These are phyloP conservation scores for Gastrophysa polygoni DNA, from an alignment of 2,888 invertebrate species.

Conservation along the genomic window DNA sequence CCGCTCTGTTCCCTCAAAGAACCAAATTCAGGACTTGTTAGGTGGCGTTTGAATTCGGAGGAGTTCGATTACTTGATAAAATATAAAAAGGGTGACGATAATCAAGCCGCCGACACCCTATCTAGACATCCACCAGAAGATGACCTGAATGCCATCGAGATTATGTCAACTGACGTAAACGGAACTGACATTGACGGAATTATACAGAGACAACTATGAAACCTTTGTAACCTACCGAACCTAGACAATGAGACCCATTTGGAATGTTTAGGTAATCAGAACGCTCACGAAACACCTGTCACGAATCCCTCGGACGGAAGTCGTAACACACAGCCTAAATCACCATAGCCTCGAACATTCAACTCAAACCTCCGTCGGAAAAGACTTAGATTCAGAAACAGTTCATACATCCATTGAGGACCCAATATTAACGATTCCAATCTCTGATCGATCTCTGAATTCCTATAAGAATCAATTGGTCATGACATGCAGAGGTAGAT, in stretches of 20 bases:
- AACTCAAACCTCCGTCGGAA: no score
- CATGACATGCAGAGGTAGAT: neutral
- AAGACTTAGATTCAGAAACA: slow-evolving; percentile 3
- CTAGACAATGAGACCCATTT: no score
- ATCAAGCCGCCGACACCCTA: neutral
- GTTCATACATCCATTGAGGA: neutral
- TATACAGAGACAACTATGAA: no score
- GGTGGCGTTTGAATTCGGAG: slow-evolving; percentile 27
- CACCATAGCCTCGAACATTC: no score
- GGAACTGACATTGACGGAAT: no score
- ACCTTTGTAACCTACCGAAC: no score
- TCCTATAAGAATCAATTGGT: neutral
- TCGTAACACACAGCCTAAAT: no score
- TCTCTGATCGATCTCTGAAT: neutral
- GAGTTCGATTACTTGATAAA: slow-evolving; percentile 23
- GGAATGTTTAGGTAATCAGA: no score
- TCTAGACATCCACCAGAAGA: no score
- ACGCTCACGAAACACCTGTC: no score
- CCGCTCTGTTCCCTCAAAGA: slow-evolving; percentile 25
- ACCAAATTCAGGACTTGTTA: slow-evolving; percentile 28
- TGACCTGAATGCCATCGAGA: neutral
- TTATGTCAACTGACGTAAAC: neutral
- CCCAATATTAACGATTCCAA: neutral
- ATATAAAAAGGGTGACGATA: slow-evolving; percentile 27
- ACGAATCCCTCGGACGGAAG: no score